Conservation (phyloP, 35 echinoderm and acorn worm genomes). For the Lytechinus pictus region DNA sequence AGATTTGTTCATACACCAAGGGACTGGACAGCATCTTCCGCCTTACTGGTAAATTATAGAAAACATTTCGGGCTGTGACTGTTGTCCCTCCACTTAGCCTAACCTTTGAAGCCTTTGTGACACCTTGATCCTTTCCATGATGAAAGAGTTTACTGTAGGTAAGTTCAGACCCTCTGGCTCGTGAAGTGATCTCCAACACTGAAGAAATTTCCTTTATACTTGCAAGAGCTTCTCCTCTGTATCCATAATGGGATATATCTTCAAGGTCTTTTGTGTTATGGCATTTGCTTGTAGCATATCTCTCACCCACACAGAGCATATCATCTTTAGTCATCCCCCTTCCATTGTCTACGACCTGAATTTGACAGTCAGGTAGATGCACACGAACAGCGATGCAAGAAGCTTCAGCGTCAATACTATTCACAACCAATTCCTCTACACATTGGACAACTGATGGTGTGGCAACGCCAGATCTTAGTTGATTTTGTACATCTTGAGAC, state of each 20-base stretch:
- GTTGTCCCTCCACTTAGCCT: conserved; percentile 91
- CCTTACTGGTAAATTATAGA: conserved; percentile 86
- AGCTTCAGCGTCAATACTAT: conserved; percentile 88
- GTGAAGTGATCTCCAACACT: conserved; percentile 89
- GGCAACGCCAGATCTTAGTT: conserved; percentile 83
- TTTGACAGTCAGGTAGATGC: conserved; percentile 64
- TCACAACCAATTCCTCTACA: conserved; percentile 85
- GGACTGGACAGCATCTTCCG: conserved; percentile 62
- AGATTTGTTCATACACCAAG: conserved; percentile 73
- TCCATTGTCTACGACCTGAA: conserved; percentile 98
- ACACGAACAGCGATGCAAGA: conserved; percentile 87
- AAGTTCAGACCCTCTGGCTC: conserved; percentile 44
- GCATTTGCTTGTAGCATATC: conserved; percentile 95
- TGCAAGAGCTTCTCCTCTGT: conserved; percentile 91
- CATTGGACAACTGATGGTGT: conserved; percentile 80
- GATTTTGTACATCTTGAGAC: conserved; percentile 57
- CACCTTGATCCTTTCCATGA: conserved; percentile 66
- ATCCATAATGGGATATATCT: conserved; percentile 75
- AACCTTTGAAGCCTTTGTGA: conserved; percentile 59
- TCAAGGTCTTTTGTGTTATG: conserved; percentile 76
- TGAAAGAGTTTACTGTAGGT: conserved; percentile 81
- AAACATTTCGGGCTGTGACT: conserved; percentile 84
- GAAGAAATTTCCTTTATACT: conserved; percentile 81
- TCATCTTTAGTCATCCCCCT: conserved; percentile 69
- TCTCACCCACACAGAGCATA: conserved; percentile 67